These are phyloP conservation scores for Octomys mimax DNA, from an alignment of 2,797 vertebrate species.

Conservation along the genomic window DNA sequence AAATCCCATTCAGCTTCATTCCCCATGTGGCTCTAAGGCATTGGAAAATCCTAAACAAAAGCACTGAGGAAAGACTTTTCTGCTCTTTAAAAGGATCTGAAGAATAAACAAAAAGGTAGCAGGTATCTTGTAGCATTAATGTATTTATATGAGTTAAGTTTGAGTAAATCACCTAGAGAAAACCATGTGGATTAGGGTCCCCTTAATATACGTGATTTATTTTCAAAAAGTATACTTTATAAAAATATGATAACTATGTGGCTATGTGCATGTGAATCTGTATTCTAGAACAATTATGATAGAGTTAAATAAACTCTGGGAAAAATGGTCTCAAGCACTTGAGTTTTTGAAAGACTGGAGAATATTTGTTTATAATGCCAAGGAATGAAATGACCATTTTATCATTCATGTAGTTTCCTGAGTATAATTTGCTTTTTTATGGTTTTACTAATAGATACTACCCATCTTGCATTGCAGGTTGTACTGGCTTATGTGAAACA, in stretches of 20 bases:
- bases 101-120: background rate
- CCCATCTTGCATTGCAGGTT: background rate
- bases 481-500: background rate
- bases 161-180: slow-evolving; percentile 26
- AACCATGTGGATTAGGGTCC: background rate
- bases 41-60: background rate
- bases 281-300: slow-evolving; percentile 1
- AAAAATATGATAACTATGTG: background rate
- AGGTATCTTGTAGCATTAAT: background rate
- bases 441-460: background rate
- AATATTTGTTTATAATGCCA: background rate
- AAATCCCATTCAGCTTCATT: background rate
- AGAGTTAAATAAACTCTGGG: background rate
- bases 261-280: background rate
- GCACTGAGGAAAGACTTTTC: background rate
- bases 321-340: background rate
- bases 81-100: background rate
- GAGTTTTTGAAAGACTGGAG: background rate
- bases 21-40: background rate
- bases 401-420: background rate
- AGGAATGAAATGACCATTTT: slow-evolving; percentile 5
- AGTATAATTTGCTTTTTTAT: background rate
- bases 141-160: background rate
- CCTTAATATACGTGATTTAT: background rate
- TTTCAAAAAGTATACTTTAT: background rate